Percentiles rank a stretch among this genome's conserved stretches.
phyloP scores from a whole-genome alignment of 2,888 invertebrate genomes.

The Sycophila texana region DNA sequence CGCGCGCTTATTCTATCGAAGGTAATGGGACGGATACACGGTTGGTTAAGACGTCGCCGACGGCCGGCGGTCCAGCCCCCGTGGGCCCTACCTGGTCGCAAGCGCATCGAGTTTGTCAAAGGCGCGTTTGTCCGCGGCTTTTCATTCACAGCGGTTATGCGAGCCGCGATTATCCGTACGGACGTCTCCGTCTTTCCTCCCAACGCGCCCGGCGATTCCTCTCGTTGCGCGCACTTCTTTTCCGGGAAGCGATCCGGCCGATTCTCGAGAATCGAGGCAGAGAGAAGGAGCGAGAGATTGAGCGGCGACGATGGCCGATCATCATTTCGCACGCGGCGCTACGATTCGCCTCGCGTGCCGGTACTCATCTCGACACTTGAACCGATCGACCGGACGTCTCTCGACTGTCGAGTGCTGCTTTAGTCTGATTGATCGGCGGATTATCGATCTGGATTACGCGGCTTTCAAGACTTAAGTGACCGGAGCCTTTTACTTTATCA shows the following conservation, averaged over 20 bases:
- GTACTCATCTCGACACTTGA: not conserved
- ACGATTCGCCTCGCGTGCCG: conserved; percentile 10
- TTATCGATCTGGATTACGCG: too few relatives aligned
- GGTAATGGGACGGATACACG: conserved; percentile 68
- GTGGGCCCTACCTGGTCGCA: conserved; percentile 32
- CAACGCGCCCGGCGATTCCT: not conserved
- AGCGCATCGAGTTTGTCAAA: conserved; percentile 12
- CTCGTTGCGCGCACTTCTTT: conserved; percentile 33
- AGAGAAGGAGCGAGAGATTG: not conserved
- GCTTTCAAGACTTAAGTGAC: too few relatives aligned
- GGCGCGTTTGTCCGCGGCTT: conserved; percentile 30
- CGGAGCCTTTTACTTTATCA: too few relatives aligned
- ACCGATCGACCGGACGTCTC: not conserved
- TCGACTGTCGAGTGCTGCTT: too few relatives aligned
- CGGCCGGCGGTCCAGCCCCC: conserved; percentile 10
- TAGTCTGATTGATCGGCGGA: too few relatives aligned
- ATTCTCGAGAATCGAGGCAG: conserved; percentile 5
- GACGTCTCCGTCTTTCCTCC: not conserved
- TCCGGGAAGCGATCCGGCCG: not conserved
- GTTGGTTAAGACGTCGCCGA: conserved; percentile 51
- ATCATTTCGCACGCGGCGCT: conserved; percentile 16
- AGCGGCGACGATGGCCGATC: not conserved
- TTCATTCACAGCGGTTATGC: not conserved
- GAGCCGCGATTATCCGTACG: not conserved
- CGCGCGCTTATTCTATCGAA: conserved; percentile 55